These are phyloP conservation scores for Mythimna loreyi DNA, from an alignment of 2,888 invertebrate species.

Conservation along the genomic window DNA sequence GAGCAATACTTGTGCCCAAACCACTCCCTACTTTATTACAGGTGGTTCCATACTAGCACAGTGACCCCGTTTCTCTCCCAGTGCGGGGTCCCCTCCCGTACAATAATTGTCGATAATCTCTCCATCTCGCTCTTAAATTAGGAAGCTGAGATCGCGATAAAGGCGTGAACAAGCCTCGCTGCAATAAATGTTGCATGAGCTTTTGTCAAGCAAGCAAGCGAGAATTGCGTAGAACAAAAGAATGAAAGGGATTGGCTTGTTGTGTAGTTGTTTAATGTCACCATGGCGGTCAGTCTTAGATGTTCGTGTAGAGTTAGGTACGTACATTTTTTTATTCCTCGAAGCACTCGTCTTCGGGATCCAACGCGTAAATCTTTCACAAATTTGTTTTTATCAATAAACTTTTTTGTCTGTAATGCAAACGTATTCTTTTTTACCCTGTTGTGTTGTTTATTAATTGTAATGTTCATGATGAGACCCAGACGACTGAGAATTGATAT, in stretches of 20 bases:
- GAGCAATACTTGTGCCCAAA: conserved; percentile 28
- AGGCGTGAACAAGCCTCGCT: conserved; percentile 60
- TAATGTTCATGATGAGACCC: too few species aligned
- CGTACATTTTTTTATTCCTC: too few species aligned
- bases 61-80: conserved; percentile 80
- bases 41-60: conserved; percentile 77
- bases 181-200: conserved; percentile 63
- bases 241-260: conserved; percentile 2
- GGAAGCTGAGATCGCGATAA: conserved; percentile 80
- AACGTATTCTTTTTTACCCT: too few species aligned
- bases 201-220: conserved; percentile 54
- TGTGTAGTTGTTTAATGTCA: not conserved
- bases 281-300: too few species aligned
- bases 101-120: conserved; percentile 79
- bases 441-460: too few species aligned
- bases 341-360: too few species aligned
- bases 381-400: too few species aligned
- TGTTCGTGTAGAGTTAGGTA: too few species aligned
- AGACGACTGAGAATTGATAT: too few species aligned
- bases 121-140: conserved; percentile 81
- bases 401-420: too few species aligned
- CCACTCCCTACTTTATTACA: conserved; percentile 64
- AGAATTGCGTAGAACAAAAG: conserved; percentile 34
- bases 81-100: conserved; percentile 74
- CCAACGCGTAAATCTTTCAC: too few species aligned